Evolutionary conservation across 2,113 vertebrate genomes (phyloP), one percentile per base, ranked within the genome.

Genomic region (Tympanuchus pallidicinctus): DNA sequence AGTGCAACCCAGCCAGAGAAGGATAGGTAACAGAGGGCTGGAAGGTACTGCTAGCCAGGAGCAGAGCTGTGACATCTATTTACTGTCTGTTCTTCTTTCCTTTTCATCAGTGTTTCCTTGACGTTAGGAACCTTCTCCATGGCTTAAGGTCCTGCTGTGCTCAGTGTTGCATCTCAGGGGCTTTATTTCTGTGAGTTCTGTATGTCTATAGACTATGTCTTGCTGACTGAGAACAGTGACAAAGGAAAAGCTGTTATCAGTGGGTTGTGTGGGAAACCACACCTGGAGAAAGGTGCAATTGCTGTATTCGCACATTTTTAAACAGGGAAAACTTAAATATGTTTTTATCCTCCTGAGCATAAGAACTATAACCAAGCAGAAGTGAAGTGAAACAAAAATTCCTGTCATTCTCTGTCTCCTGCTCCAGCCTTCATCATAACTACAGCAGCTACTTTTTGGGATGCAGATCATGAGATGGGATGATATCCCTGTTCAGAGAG

Each of bases 161-260:
- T 86, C 45, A 56, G 20, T 54, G n/a, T 76, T 2, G 3, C 34
- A 50, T 86, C 40, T 40, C 0, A 0, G 3, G 59, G 14, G 7
- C 14, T 73, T 76, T 92, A 54, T 88, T 70, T 28, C 50, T 82
- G 34, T 80, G 16, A 28, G 50, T 50, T 91, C 88, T 90, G 60
- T 61, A 1, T 65, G 38, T 75, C 38, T 47, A 8, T 38, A 75
- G n/a, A 40, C 76, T 15, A 2, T 0, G 5, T 30, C 36, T 76
- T 76, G 82, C 18, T 7, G 18, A 36, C 8, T 13, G 54, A 73
- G 24, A 38, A 86, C 85, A 73, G 72, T n/a, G 3, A 59, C 3
- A 12, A 63, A 76, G 32, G 27, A 66, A 85, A 75, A 63, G 13
- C 5, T 70, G 13, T 24, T 73, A 50, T 70, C 67, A 47, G 32